These are phyloP conservation scores for Drosophila barbarae DNA, from an alignment of 2,888 invertebrate genomes.

Conservation along the genomic window DNA sequence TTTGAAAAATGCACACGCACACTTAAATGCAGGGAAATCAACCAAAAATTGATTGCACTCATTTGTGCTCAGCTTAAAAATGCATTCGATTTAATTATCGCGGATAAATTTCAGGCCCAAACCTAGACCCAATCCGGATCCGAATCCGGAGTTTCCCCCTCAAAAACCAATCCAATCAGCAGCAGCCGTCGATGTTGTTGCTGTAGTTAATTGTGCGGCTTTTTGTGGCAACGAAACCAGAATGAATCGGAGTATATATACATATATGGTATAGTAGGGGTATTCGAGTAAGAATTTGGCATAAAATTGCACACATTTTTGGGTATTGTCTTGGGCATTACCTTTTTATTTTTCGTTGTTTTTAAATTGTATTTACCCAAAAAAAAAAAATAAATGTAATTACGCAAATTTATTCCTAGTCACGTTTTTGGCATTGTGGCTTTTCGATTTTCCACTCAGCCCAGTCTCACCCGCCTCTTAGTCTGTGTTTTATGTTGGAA, in stretches of 20 bases:
- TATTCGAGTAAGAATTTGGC: not conserved
- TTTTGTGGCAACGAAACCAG: slow-evolving; percentile 35
- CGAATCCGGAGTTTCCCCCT: not conserved
- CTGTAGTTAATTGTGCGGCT: slow-evolving; percentile 64
- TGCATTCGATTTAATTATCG: slow-evolving; percentile 73
- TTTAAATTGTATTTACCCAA: slow-evolving; percentile 11
- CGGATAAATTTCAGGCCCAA: slow-evolving; percentile 61
- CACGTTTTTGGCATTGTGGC: slow-evolving; percentile 66
- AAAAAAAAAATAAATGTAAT: slow-evolving; percentile 25
- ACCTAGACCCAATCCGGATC: not conserved
- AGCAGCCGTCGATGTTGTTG: slow-evolving; percentile 26
- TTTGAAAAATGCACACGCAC: slow-evolving; percentile 32
- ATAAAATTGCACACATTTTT: slow-evolving; percentile 5
- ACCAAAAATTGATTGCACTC: slow-evolving; percentile 62
- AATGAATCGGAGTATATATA: slow-evolving; percentile 16
- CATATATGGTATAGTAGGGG: not conserved
- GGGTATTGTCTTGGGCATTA: slow-evolving; percentile 1
- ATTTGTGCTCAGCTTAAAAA: slow-evolving; percentile 71
- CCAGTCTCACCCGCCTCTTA: not conserved
- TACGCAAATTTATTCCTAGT: slow-evolving; percentile 39
- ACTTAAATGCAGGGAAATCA: slow-evolving; percentile 55
- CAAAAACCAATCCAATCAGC: slow-evolving; percentile 40
- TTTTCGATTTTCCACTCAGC: slow-evolving; percentile 34
- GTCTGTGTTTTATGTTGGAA: slow-evolving; percentile 1
- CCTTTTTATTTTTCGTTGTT: not conserved